Percentiles rank a stretch among this genome's conserved stretches.
These are phyloP conservation scores for Furcula furcula DNA, from an alignment of 2,888 invertebrate genomes.

Conservation along the genomic window DNA sequence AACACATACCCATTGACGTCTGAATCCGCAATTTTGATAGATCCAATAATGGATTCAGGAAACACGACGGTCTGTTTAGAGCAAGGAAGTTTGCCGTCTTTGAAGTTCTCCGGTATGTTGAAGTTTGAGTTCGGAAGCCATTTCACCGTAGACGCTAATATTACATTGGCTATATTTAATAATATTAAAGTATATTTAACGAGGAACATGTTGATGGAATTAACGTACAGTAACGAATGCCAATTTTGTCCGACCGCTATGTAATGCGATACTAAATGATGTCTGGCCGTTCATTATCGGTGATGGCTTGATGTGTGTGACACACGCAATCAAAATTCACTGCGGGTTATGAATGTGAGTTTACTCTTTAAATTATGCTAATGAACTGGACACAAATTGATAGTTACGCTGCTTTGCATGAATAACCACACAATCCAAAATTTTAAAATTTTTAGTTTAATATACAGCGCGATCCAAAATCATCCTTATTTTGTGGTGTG, in stretches of 20 bases:
- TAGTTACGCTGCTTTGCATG: too few species aligned
- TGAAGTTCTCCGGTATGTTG: constrained; percentile 57
- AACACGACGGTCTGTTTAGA: constrained; percentile 65
- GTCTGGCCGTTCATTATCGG: constrained; percentile 56
- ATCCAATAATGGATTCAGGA: constrained; percentile 47
- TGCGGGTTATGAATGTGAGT: constrained; percentile 23
- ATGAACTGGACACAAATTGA: constrained; percentile 7
- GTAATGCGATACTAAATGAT: constrained; percentile 60
- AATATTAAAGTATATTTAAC: constrained; percentile 11
- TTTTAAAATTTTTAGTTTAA: too few species aligned
- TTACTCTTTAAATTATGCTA: constrained; percentile 19
- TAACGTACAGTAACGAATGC: constrained; percentile 40
- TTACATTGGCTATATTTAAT: constrained; percentile 26
- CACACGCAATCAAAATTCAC: constrained; percentile 42
- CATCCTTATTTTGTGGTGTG: too few species aligned
- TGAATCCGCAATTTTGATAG: constrained; percentile 45
- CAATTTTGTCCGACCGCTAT: constrained; percentile 23
- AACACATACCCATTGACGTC: constrained; percentile 53
- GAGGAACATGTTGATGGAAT: constrained; percentile 25
- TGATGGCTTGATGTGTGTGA: constrained; percentile 40
- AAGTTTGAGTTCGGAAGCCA: constrained; percentile 65
- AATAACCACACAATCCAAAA: too few species aligned
- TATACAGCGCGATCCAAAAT: too few species aligned
- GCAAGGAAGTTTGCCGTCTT: constrained; percentile 59
- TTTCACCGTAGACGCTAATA: constrained; percentile 49